Conservation (phyloP, 2,113 vertebrate species). For the Erythrolamprus reginae region DNA sequence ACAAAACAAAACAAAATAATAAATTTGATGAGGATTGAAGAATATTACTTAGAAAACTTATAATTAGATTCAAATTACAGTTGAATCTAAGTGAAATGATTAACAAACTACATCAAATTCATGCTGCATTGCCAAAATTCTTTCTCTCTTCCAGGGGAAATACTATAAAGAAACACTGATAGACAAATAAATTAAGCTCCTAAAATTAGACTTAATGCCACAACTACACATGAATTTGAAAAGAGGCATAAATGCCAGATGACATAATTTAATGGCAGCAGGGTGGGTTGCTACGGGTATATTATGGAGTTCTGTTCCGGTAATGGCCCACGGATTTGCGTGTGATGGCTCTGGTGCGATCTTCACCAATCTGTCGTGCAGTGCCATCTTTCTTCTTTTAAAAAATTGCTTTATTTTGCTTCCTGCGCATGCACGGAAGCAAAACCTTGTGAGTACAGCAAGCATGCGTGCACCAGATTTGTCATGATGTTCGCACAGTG, state of each 20-base stretch:
- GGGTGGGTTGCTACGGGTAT: too few species aligned
- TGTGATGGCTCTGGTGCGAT: too few species aligned
- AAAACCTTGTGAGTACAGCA: too few species aligned
- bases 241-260: background rate
- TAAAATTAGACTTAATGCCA: background rate
- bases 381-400: too few species aligned
- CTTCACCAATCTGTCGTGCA: too few species aligned
- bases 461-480: too few species aligned
- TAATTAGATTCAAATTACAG: too few species aligned
- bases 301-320: too few species aligned
- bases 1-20: background rate
- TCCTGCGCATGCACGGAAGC: too few species aligned
- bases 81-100: background rate
- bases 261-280: background rate
- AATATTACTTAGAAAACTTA: background rate
- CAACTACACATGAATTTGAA: background rate
- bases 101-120: background rate
- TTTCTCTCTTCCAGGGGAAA: background rate
- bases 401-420: too few species aligned
- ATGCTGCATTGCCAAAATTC: background rate
- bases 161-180: background rate
- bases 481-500: too few species aligned
- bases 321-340: too few species aligned
- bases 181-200: background rate
- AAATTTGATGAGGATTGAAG: background rate